Evolutionary conservation across 2,888 invertebrate genomes (phyloP).

Genomic region (Cyclophora punctaria): DNA sequence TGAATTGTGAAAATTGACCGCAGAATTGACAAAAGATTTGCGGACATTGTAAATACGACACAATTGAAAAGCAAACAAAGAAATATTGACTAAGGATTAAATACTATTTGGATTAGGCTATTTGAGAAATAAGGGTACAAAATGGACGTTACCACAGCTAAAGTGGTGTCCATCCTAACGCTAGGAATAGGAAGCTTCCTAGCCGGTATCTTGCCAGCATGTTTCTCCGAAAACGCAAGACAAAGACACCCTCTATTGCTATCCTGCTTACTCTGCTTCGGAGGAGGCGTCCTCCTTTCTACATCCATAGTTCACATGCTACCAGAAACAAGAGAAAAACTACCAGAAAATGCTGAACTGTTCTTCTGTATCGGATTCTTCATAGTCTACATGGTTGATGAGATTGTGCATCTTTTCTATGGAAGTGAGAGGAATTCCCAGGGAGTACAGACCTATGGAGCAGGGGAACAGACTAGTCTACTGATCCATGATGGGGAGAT

Average conservation of each 20-base stretch:
- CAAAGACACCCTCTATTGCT: constrained; percentile 77
- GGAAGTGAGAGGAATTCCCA: constrained; percentile 36
- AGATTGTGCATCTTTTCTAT: constrained; percentile 80
- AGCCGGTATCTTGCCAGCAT: constrained; percentile 81
- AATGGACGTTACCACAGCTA: constrained; percentile 74
- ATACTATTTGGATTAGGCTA: neutral
- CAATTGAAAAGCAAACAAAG: neutral
- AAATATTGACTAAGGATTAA: neutral
- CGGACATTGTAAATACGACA: too few species aligned
- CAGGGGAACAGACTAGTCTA: constrained; percentile 42
- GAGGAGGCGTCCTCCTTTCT: constrained; percentile 85
- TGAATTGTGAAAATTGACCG: too few species aligned
- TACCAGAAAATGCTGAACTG: constrained; percentile 76
- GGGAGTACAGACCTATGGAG: constrained; percentile 27
- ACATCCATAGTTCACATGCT: constrained; percentile 87
- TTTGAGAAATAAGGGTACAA: constrained; percentile 11
- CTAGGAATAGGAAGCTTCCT: constrained; percentile 82
- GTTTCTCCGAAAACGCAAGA: constrained; percentile 75
- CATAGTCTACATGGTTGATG: constrained; percentile 82
- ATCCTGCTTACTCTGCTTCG: constrained; percentile 84
- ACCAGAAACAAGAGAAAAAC: constrained; percentile 81
- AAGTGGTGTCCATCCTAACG: constrained; percentile 78
- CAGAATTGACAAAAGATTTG: too few species aligned
- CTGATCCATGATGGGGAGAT: constrained; percentile 45
- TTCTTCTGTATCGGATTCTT: constrained; percentile 82